Percentiles rank a stretch among this genome's conserved stretches.
Evolutionary conservation across 2,113 vertebrate genomes (phyloP).

Genomic region (Trematocara variabile): DNA sequence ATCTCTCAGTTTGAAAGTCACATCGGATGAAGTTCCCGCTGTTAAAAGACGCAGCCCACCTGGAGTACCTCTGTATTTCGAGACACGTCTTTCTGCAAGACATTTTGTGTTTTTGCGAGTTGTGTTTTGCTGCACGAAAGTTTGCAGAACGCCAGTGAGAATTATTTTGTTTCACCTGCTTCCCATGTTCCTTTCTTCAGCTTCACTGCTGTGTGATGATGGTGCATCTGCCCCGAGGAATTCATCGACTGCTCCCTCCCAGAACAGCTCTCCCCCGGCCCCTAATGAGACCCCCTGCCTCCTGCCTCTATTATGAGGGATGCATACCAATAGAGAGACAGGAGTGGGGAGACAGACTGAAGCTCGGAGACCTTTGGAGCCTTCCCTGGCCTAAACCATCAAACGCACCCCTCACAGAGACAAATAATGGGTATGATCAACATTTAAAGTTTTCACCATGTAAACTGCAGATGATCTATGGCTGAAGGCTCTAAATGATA

Average conservation of each 20-base stretch:
- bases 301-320: slow-evolving; percentile 49
- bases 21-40: slow-evolving; percentile 1
- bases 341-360: slow-evolving; percentile 47
- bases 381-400: slow-evolving; percentile 39
- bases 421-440: slow-evolving; percentile 55
- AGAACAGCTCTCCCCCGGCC: slow-evolving; percentile 33
- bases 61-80: neutral
- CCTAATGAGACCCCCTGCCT: slow-evolving; percentile 70
- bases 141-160: neutral
- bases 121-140: neutral
- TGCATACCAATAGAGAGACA: slow-evolving; percentile 60
- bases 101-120: neutral
- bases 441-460: slow-evolving; percentile 47
- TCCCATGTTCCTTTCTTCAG: neutral
- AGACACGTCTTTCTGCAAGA: neutral
- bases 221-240: slow-evolving; percentile 57
- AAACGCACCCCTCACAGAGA: slow-evolving; percentile 39
- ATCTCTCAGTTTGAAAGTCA: slow-evolving; percentile 29
- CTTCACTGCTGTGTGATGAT: slow-evolving; percentile 17
- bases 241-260: slow-evolving; percentile 1
- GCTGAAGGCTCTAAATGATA: slow-evolving; percentile 67
- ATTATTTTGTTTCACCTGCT: slow-evolving; percentile 16
- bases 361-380: slow-evolving; percentile 38
- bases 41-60: slow-evolving; percentile 45
- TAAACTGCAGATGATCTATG: slow-evolving; percentile 61